phyloP scores from a whole-genome alignment of 2,113 vertebrate genomes.

The Leucopternis melanops region DNA sequence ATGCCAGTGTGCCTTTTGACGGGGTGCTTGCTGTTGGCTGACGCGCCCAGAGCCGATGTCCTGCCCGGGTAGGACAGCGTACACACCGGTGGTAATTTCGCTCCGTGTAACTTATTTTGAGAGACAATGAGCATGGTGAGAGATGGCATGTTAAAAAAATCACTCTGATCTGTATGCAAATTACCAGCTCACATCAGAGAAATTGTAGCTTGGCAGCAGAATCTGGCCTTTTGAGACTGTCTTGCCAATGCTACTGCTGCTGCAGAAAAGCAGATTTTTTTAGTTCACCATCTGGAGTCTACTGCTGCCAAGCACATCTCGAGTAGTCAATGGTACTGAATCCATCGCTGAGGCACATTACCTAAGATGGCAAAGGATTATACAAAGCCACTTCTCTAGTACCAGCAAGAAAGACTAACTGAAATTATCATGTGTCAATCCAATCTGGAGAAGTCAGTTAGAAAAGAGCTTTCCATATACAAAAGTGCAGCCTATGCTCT shows the following conservation, averaged over 20 bases:
- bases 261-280: conserved; percentile 11
- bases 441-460: not conserved
- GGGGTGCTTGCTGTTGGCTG: not conserved
- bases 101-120: not conserved
- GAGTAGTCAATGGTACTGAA: not conserved
- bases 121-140: not conserved
- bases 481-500: not conserved
- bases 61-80: not conserved
- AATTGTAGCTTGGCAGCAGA: too few relatives aligned
- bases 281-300: conserved; percentile 40
- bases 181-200: too few relatives aligned
- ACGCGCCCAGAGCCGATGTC: not conserved
- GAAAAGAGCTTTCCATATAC: not conserved
- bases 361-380: not conserved
- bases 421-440: not conserved
- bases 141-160: not conserved
- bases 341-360: not conserved
- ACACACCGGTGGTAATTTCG: not conserved
- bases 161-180: not conserved
- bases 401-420: not conserved
- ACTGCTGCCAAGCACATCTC: conserved; percentile 32
- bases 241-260: conserved; percentile 15
- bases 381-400: not conserved
- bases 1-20: not conserved
- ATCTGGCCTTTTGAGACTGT: too few relatives aligned